Conservation (phyloP, 2,797 vertebrate genomes). For the Xiphorhynchus erythropygius region DNA sequence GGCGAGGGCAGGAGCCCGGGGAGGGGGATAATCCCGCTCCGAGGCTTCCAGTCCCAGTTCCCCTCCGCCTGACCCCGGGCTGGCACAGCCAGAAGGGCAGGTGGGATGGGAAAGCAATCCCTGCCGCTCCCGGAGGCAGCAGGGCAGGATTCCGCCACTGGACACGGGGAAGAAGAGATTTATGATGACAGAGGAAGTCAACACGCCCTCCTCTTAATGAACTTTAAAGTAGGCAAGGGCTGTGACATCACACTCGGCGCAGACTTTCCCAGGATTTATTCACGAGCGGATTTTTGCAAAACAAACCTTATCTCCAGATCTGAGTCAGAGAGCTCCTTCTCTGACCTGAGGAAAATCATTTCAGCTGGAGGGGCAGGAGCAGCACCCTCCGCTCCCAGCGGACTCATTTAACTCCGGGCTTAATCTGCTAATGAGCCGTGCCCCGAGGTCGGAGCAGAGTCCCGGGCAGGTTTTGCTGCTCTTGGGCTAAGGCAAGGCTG, state of each 20-base stretch:
- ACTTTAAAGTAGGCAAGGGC: neutral
- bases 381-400: neutral
- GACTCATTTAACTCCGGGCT: conserved; percentile 24
- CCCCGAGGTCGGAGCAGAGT: neutral
- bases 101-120: neutral
- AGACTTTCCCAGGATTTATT: conserved; percentile 19
- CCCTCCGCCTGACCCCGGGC: conserved; percentile 35
- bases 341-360: conserved; percentile 17
- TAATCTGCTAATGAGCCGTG: conserved; percentile 58
- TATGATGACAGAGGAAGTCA: neutral
- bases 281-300: neutral
- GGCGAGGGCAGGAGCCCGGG: conserved; percentile 20
- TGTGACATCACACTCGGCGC: neutral
- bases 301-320: conserved; percentile 25
- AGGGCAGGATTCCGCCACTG: neutral
- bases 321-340: neutral
- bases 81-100: neutral
- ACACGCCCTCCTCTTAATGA: neutral
- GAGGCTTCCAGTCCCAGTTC: neutral
- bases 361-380: neutral
- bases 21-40: conserved; percentile 45
- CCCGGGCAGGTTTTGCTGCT: neutral
- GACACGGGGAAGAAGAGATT: neutral
- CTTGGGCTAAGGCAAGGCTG: neutral
- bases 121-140: neutral